Base-by-base conservation (phyloP, 2,113 vertebrate genomes). In the Balaenoptera acutorostrata region DNA sequence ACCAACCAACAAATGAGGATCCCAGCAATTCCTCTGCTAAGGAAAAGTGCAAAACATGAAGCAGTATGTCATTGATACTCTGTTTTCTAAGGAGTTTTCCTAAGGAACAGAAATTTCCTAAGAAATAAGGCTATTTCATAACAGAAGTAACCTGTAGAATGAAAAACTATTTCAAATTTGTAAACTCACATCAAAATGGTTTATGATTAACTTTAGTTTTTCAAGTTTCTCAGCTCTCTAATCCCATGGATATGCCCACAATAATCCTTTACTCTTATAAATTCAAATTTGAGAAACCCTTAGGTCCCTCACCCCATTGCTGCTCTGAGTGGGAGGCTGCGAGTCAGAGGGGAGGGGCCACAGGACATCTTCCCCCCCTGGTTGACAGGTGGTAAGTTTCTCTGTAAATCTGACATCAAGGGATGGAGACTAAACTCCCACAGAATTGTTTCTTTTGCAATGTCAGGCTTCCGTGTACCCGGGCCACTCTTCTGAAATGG, bases 81-180 rank as follows among this genome's bases (percentile, higher is more conserved):
- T 93, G 23, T 88, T 72, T 95, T 49, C 46, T 80, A 93, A 72
- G 27, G 7, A 14, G 4, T 80, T 92, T 96, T 90, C 59, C 10
- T 52, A 87, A 69, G 0, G 23, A 84, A 90, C 4, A 55, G 20
- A 57, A 74, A 36, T 75, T 46, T 68, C 3, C 41, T 81, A 81
- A 93, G 57, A 68, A 77, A 85, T 61, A 20, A 6, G 9, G 4
- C 6, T 81, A 88, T 46, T 84, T 95, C 6, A 44, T 71, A 10
- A 44, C 3, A 46, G 3, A 4, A 84, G 8, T 82, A 31, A 71
- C 46, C 31, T 78, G 8, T 71, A 84, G 36, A 71, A 71, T 12
- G 21, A 81, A 82, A 86, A 55, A 59, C 5, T 12, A 69, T n/a
- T 91, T 96, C 44, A 78, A 49, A 20, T 44, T 66, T 83, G 86